Percentiles rank a stretch among this genome's conserved stretches.
Evolutionary conservation across 1,140 invertebrate species (phyloP).

Genomic region (Bombus impatiens): DNA sequence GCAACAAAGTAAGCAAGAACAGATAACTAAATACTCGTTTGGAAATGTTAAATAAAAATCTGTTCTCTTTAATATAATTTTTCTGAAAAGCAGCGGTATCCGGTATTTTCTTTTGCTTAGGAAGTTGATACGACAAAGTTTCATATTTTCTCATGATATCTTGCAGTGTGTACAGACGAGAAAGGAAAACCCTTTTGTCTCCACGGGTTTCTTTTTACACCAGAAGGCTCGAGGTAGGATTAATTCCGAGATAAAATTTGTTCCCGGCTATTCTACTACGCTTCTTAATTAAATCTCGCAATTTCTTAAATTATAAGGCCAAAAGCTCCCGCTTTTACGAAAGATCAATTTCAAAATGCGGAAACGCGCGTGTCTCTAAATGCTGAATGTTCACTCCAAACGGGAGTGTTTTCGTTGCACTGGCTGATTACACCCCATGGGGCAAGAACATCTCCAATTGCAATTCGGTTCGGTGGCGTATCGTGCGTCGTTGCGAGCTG

Average conservation of each 20-base stretch:
- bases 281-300: slow-evolving; percentile 1
- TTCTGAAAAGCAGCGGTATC: not conserved
- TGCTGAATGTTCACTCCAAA: not conserved
- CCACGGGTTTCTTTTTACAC: not conserved
- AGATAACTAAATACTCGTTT: not conserved
- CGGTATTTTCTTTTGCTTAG: not conserved
- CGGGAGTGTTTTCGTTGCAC: not conserved
- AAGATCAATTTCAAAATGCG: not conserved
- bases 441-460: slow-evolving; percentile 10
- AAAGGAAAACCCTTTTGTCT: not conserved
- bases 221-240: not conserved
- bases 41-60: not conserved
- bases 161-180: not conserved
- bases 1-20: not conserved
- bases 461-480: not conserved
- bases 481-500: not conserved
- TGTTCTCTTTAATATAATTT: not conserved
- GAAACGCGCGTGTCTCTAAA: not conserved
- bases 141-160: slow-evolving; percentile 1
- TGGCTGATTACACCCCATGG: not conserved
- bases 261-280: not conserved
- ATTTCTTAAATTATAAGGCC: not conserved
- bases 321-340: not conserved
- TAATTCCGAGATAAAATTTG: slow-evolving; percentile 17
- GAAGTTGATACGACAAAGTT: slow-evolving; percentile 3